Evolutionary conservation across 2,888 invertebrate species (phyloP), one percentile per base, ranked within the genome.

Genomic region (Synergus japonicus): DNA sequence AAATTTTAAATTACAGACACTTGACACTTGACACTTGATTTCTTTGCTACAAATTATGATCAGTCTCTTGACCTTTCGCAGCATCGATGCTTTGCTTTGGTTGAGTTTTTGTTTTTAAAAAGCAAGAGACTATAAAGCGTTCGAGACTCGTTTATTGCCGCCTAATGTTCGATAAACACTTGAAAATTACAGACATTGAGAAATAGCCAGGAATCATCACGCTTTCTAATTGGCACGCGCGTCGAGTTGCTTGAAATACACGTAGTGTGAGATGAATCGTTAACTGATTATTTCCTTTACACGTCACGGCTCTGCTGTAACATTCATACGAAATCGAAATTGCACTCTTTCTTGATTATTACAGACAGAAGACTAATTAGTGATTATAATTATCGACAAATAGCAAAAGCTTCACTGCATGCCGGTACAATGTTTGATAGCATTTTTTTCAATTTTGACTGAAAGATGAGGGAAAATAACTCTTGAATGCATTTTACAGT

Each of bases 211-310:
- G 73, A 73, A 73, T 73, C 73, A 73, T 73, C 46, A 73, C 73
- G 49, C 73, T 73, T 73, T 73, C 73, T 73, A 73, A 73, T 73
- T 73, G 73, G 73, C 73, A 73, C 73, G 73, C 73, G 73, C 54
- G 37, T 54, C 37, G 54, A 73, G 73, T 73, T 49, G 49, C 54
- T 73, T 73, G 37, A 73, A 73, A 73, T 54, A 15, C 73, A 54
- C 37, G 73, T 54, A 54, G n/a, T 73, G 37, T 29, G 37, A 73
- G 73, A 73, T 73, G 37, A 73, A 73, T 54, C 54, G 73, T 73
- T 73, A 54, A 73, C 54, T 73, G n/a, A 73, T 73, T 54, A 54
- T 54, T 73, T 69, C 44, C 15, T 73, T 54, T 73, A 9, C 73
- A 54, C n/a, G 12, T 73, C 54, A 73, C 73, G 54, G 37, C 37